phyloP scores from a whole-genome alignment of 2,888 invertebrate species.

The Hirtodrosophila histrioides region DNA sequence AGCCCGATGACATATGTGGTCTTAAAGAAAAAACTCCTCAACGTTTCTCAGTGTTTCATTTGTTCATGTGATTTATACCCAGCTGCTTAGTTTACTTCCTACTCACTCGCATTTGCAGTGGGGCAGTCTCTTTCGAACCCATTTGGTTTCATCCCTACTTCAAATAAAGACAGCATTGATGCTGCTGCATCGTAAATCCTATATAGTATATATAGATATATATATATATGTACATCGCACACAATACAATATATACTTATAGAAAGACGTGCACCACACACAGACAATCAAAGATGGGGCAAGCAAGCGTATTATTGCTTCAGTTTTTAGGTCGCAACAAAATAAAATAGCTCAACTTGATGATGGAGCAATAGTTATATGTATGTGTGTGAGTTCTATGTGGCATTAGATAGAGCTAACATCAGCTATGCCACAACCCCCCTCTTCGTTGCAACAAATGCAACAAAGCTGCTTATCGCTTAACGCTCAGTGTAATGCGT shows the following conservation, averaged over 20 bases:
- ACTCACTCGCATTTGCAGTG: constrained; percentile 1
- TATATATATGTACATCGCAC: constrained; percentile 39
- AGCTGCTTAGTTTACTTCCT: constrained; percentile 22
- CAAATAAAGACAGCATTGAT: constrained; percentile 65
- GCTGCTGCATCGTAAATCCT: constrained; percentile 69
- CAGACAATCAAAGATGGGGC: constrained; percentile 46
- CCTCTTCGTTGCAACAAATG: constrained; percentile 32
- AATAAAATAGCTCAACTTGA: constrained; percentile 71
- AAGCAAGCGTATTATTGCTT: constrained; percentile 76
- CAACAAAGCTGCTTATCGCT: constrained; percentile 78
- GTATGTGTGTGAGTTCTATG: constrained; percentile 16
- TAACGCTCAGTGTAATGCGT: constrained; percentile 75
- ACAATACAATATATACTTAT: constrained; percentile 43
- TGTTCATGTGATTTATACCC: constrained; percentile 57
- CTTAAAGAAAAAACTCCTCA: constrained; percentile 23
- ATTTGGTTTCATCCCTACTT: constrained; percentile 47
- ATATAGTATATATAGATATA: constrained; percentile 33
- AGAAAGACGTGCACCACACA: constrained; percentile 34
- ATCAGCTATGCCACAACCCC: constrained; percentile 26
- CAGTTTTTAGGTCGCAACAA: constrained; percentile 60
- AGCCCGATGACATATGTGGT: constrained; percentile 20
- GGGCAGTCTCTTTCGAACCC: constrained; percentile 30
- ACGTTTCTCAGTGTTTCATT: constrained; percentile 37
- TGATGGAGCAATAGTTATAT: constrained; percentile 53
- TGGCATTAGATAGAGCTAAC: constrained; percentile 50